Conservation (phyloP, 2,797 vertebrate species). For the Oreonectes daqikongensis region DNA sequence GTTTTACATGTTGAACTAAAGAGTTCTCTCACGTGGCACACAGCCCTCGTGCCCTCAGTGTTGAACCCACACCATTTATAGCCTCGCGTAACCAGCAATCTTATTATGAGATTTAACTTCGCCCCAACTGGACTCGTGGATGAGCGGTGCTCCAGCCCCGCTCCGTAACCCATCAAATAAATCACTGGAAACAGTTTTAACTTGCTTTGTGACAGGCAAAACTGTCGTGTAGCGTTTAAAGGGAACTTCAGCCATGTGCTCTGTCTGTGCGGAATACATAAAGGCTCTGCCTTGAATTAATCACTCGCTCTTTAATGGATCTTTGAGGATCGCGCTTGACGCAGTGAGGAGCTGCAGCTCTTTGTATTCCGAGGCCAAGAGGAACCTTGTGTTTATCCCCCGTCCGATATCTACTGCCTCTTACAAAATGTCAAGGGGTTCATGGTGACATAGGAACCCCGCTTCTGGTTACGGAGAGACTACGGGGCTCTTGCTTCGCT, state of each 20-base stretch:
- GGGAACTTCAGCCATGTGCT: conserved; percentile 58
- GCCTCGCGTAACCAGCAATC: conserved; percentile 78
- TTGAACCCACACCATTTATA: conserved; percentile 77
- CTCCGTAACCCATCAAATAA: conserved; percentile 64
- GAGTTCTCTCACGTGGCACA: conserved; percentile 53
- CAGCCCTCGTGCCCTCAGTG: conserved; percentile 61
- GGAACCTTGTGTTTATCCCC: conserved; percentile 68
- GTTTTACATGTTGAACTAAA: conserved; percentile 17
- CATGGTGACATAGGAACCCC: conserved; percentile 67
- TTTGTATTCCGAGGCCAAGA: conserved; percentile 62
- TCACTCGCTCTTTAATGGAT: conserved; percentile 79
- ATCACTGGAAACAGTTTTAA: conserved; percentile 68
- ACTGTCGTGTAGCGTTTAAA: conserved; percentile 59
- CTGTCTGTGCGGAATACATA: conserved; percentile 68
- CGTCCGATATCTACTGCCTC: conserved; percentile 57
- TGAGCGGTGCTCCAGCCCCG: conserved; percentile 62
- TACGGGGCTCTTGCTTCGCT: conserved; percentile 60
- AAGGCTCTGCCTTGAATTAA: conserved; percentile 73
- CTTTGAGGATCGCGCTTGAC: conserved; percentile 78
- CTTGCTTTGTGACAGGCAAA: conserved; percentile 67
- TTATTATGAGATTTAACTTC: conserved; percentile 81
- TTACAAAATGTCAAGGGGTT: conserved; percentile 65
- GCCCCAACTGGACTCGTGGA: conserved; percentile 72
- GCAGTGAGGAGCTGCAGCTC: conserved; percentile 77
- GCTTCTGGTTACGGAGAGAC: conserved; percentile 66